Base-by-base conservation (phyloP, 2,797 vertebrate species). In the Buphagus erythrorhynchus region DNA sequence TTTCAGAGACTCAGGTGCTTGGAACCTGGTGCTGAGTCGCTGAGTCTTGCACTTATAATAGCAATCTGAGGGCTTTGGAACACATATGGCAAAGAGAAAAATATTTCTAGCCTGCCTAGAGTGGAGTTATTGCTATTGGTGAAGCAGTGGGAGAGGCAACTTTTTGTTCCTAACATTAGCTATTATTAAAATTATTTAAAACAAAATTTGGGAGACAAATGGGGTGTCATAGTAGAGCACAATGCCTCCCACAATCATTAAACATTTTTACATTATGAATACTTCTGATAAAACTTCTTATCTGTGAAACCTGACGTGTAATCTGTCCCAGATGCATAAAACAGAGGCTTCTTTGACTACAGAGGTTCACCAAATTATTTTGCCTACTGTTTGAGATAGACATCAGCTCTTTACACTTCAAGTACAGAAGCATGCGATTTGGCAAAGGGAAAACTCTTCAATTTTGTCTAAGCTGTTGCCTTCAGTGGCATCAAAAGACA, bases 401-500 rank as follows among this genome's bases (percentile, higher is more conserved):
- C 1, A 29, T 36, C 20, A 83, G 1, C 2, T 72, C 46, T 54
- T 46, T 65, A 80, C 10, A 22, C 13, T 43, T 66, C 40, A 67
- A 58, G 68, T 21, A 45, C 1, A 68, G 20, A 85, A 59, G 42
- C 19, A 36, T 0, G 0, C 0, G 48, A 6, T 84, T 68, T 76
- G 9, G 4, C 4, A 65, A 89, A 85, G 11, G 14, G 20, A 73
- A 90, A 58, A 15, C 6, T 45, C 10, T 68, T 87, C 29, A n/a
- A 2, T 91, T 84, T 81, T 75, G 10, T 36, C 49, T 61, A 18
- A 63, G 45, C 5, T 48, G 16, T 19, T 80, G 4, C 28, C 25
- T 87, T 85, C 9, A 36, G 3, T 14, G 22, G 24, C 6, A 48
- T 29, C 14, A 52, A 10, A 75, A 43, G 29, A 18, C 7, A 78